Evolutionary conservation across 2,113 vertebrate species (phyloP).

Genomic region (Phylloscopus trochilus): DNA sequence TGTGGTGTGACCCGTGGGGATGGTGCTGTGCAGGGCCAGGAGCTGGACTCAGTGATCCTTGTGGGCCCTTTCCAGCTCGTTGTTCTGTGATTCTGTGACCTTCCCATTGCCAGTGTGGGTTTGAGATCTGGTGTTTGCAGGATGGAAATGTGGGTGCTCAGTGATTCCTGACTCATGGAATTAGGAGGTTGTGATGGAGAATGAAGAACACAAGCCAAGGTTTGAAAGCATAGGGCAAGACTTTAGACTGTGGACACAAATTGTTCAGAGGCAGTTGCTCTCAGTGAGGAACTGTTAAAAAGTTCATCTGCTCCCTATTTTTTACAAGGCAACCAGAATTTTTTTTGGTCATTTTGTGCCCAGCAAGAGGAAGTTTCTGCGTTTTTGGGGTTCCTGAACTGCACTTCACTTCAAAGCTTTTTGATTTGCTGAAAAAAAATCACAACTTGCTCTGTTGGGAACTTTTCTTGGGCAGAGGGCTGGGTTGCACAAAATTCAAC

Average conservation of each 20-base stretch:
- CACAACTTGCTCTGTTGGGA: slow-evolving; percentile 1
- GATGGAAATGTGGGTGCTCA: not conserved
- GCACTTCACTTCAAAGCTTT: not conserved
- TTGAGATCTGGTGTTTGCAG: not conserved
- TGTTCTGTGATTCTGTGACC: not conserved
- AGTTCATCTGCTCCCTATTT: not conserved
- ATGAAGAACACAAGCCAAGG: not conserved
- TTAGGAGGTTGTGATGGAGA: not conserved
- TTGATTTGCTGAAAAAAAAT: not conserved
- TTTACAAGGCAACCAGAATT: not conserved
- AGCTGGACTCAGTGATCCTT: accelerated
- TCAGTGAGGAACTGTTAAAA: not conserved
- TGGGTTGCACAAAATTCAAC: not conserved
- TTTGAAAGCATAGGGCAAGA: not conserved
- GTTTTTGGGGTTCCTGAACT: not conserved
- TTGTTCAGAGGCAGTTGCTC: not conserved
- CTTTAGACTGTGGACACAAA: not conserved
- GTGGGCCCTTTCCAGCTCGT: not conserved
- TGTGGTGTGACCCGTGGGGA: not conserved
- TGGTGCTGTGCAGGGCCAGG: not conserved
- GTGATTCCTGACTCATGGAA: not conserved
- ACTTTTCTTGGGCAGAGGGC: not conserved
- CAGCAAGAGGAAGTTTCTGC: not conserved
- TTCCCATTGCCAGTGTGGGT: not conserved
- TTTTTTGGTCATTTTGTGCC: not conserved